Percentiles rank a stretch among this genome's conserved stretches.
Conservation (phyloP, 1,140 invertebrate genomes). For the Drosophila auraria region DNA sequence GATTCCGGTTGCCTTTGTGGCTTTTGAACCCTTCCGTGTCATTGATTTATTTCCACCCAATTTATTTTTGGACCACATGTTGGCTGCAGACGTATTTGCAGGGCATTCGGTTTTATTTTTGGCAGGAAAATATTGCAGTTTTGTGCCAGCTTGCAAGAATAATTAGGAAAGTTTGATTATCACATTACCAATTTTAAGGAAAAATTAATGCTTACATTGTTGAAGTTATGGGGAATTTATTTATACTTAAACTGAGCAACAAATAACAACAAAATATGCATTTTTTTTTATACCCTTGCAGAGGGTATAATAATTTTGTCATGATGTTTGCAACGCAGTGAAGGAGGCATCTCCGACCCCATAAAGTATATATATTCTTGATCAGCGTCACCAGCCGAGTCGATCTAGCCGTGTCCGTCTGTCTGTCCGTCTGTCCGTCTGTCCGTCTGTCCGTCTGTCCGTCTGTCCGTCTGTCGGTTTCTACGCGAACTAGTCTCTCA, state of each 20-base stretch:
- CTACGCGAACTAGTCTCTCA: too few relatives aligned
- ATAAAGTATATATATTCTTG: too few relatives aligned
- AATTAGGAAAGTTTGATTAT: neutral
- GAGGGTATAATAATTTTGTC: too few relatives aligned
- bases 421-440: too few relatives aligned
- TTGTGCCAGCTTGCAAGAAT: neutral
- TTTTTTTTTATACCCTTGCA: too few relatives aligned
- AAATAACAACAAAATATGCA: neutral
- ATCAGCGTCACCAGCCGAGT: too few relatives aligned
- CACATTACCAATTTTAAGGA: neutral
- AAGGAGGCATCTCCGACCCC: too few relatives aligned
- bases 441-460: too few relatives aligned
- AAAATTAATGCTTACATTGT: neutral
- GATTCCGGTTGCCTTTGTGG: conserved; percentile 27
- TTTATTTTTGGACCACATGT: conserved; percentile 29
- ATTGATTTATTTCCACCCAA: conserved; percentile 47
- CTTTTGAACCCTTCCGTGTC: conserved; percentile 25
- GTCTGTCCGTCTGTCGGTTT: too few relatives aligned
- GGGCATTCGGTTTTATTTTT: conserved; percentile 1
- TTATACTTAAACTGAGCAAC: too few relatives aligned
- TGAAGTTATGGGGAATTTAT: neutral
- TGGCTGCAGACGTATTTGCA: neutral
- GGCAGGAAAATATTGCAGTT: neutral
- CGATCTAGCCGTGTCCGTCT: too few relatives aligned
- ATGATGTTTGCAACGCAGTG: too few relatives aligned